These are phyloP conservation scores for Lepidurus apus DNA, from an alignment of 1,140 invertebrate species.

Conservation along the genomic window DNA sequence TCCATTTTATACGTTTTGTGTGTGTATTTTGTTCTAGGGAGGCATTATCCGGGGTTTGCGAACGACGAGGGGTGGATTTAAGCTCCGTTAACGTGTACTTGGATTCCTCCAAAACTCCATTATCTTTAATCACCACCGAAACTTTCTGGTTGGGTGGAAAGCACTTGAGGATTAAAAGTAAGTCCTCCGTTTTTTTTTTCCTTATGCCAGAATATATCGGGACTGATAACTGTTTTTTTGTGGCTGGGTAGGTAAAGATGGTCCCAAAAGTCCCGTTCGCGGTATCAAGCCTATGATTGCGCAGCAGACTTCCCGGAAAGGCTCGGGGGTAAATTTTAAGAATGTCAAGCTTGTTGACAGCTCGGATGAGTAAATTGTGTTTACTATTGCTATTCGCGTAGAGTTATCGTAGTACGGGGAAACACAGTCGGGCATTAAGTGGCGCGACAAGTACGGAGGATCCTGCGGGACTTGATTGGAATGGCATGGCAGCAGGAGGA, in stretches of 20 bases:
- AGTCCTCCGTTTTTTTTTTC: background rate
- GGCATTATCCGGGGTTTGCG: conserved; percentile 53
- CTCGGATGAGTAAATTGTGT: background rate
- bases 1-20: conserved; percentile 23
- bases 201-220: background rate
- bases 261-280: conserved; percentile 44
- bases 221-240: conserved; percentile 17
- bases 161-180: conserved; percentile 61
- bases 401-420: conserved; percentile 49
- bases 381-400: conserved; percentile 38
- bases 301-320: conserved; percentile 47
- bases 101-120: conserved; percentile 57
- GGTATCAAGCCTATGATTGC: conserved; percentile 39
- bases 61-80: conserved; percentile 56
- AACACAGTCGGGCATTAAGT: conserved; percentile 55
- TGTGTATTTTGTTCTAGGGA: conserved; percentile 46
- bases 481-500: conserved; percentile 36
- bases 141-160: conserved; percentile 62
- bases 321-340: conserved; percentile 47
- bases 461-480: conserved; percentile 39
- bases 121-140: conserved; percentile 55
- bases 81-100: conserved; percentile 58
- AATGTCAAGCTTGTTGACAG: conserved; percentile 30
- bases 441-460: conserved; percentile 54
- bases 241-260: conserved; percentile 46